Base-by-base conservation (phyloP, 2,113 vertebrate species). In the Crotalus helleri region DNA sequence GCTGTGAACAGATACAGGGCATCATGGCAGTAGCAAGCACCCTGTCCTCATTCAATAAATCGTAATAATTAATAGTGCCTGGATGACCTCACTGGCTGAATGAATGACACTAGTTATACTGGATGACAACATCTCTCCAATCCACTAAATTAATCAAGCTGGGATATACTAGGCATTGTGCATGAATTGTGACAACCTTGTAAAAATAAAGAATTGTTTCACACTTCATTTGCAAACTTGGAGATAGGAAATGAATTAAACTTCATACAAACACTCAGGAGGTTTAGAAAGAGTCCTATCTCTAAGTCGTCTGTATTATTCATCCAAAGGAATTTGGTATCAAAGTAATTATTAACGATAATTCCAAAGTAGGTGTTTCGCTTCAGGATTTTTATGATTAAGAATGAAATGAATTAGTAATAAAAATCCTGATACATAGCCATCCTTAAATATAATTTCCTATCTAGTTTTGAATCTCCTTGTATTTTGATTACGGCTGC, bases 171-270 rank as follows among this genome's bases (percentile, higher is more conserved):
- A 0, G 15, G 2, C 19, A 95, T 94, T 93, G 93, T 89, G 91
- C 95, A 94, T 3, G 90, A 94, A 91, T 49, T 90, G 96, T 87
- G 94, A 89, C 95, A 81, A 96, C 95, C 96, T 96, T 95, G 94
- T 85, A 95, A 95, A 95, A 93, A 0, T 92, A 95, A 94, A 26
- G 95, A 96, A 96, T 96, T 87, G 95, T 93, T 96, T 95, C 97
- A 92, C 95, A 96, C 95, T 96, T 97, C 96, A 95, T 97, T 97
- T 97, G 96, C 96, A 97, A 97, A 91, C 94, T 95, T 95, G 95
- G 95, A 95, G 96, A 97, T 95, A 97, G 26, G 95, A 95, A 97
- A 96, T 96, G 97, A 96, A 97, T 97, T 97, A 96, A 96, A 97
- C 94, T 95, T 95, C 94, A 96, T 93, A 95, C 96, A 96, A 92